phyloP scores from a whole-genome alignment of 2,797 vertebrate species.

The Petrocephalus sullivani region DNA sequence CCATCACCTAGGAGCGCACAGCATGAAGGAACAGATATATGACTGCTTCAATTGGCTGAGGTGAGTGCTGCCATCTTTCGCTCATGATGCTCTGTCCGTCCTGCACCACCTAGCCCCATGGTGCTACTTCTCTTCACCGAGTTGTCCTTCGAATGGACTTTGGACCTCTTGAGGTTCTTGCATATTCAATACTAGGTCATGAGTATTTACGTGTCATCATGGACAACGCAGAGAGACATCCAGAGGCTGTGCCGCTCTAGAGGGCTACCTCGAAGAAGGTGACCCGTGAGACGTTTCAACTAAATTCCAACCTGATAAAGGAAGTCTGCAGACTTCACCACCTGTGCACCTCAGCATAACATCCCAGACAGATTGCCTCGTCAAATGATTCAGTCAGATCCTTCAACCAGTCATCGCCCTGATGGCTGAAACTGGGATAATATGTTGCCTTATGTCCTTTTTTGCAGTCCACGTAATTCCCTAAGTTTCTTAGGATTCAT shows the following conservation, averaged over 20 bases:
- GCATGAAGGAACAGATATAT: not conserved
- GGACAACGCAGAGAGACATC: not conserved
- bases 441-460: too few relatives aligned
- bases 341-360: not conserved
- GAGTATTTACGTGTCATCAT: not conserved
- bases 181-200: not conserved
- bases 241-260: not conserved
- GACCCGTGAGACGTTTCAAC: not conserved
- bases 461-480: too few relatives aligned
- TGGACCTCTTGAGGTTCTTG: not conserved
- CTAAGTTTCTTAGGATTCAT: not conserved
- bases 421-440: not conserved
- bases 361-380: not conserved
- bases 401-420: not conserved
- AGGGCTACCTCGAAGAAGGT: not conserved
- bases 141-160: not conserved
- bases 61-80: too few relatives aligned
- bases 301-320: not conserved
- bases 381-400: not conserved
- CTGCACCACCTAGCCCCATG: not conserved
- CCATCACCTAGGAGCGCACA: not conserved
- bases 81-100: not conserved
- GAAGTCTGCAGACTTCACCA: not conserved
- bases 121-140: not conserved
- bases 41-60: too few relatives aligned